These are phyloP conservation scores for Echeneis naucrates DNA, from an alignment of 2,797 vertebrate species.

Conservation along the genomic window DNA sequence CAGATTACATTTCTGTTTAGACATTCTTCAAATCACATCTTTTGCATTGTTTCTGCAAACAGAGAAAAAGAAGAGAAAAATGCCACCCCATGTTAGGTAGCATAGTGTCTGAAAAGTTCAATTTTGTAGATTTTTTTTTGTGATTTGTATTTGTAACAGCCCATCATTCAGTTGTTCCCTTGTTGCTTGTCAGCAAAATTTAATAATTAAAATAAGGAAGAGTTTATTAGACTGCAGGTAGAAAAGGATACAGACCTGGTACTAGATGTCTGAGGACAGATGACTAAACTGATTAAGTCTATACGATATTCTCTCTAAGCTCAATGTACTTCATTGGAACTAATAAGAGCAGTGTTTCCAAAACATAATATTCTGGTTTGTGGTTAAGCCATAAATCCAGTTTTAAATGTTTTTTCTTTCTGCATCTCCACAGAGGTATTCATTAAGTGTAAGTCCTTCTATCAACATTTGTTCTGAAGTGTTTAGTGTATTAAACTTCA, in stretches of 20 bases:
- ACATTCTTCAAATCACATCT: not conserved
- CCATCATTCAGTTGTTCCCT: not conserved
- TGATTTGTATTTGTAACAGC: not conserved
- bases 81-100: no score
- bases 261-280: not conserved
- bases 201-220: no score
- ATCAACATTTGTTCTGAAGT: not conserved
- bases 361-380: not conserved
- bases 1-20: not conserved
- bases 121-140: constrained; percentile 3
- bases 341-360: not conserved
- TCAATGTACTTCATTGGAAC: not conserved
- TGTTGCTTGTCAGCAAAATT: not conserved
- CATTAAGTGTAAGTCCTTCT: not conserved
- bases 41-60: not conserved
- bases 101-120: no score
- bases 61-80: not conserved
- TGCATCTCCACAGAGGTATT: not conserved
- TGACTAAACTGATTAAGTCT: not conserved
- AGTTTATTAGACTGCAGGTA: not conserved
- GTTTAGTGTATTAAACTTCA: constrained; percentile 18
- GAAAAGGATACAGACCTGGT: not conserved
- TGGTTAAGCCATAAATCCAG: not conserved
- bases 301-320: not conserved
- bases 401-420: not conserved